Percentiles rank a stretch among this genome's conserved stretches.
These are phyloP conservation scores for Ciconia maguari DNA, from an alignment of 2,113 vertebrate genomes.

Conservation along the genomic window DNA sequence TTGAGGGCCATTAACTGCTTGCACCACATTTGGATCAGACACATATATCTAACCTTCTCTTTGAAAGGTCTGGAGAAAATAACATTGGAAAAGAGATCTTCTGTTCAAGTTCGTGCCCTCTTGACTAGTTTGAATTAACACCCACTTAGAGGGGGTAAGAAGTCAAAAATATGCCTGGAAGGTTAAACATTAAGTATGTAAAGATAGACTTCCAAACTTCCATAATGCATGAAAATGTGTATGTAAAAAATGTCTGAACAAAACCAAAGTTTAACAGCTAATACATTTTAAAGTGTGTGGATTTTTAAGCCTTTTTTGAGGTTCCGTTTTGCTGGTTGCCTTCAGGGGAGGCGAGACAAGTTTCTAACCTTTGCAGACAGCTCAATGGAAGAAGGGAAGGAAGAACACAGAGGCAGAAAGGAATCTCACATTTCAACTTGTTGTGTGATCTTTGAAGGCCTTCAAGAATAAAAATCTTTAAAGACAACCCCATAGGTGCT, in stretches of 20 bases:
- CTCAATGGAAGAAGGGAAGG: conserved; percentile 36
- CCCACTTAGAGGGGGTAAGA: conserved; percentile 41
- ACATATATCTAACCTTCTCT: conserved; percentile 57
- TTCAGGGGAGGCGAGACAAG: conserved; percentile 60
- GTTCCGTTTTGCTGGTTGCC: conserved; percentile 55
- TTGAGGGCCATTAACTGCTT: conserved; percentile 53
- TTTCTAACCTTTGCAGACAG: conserved; percentile 63
- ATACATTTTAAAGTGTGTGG: conserved; percentile 47
- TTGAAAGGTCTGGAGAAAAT: conserved; percentile 61
- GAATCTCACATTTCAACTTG: conserved; percentile 48
- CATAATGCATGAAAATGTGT: conserved; percentile 40
- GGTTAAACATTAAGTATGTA: conserved; percentile 57
- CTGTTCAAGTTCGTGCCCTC: conserved; percentile 16
- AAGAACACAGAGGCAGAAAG: conserved; percentile 47
- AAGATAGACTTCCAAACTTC: conserved; percentile 48
- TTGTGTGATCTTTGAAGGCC: conserved; percentile 56
- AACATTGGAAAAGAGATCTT: conserved; percentile 35
- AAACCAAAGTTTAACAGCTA: conserved; percentile 29
- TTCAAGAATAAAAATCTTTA: conserved; percentile 47
- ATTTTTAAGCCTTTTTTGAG: conserved; percentile 51
- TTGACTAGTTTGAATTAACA: conserved; percentile 60
- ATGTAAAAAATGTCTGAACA: conserved; percentile 40
- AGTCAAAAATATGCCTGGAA: conserved; percentile 55
- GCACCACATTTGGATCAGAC: conserved; percentile 52
- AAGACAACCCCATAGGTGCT: conserved; percentile 55